Conservation (phyloP, 2,797 vertebrate genomes). For the Acanthurus tractus region DNA sequence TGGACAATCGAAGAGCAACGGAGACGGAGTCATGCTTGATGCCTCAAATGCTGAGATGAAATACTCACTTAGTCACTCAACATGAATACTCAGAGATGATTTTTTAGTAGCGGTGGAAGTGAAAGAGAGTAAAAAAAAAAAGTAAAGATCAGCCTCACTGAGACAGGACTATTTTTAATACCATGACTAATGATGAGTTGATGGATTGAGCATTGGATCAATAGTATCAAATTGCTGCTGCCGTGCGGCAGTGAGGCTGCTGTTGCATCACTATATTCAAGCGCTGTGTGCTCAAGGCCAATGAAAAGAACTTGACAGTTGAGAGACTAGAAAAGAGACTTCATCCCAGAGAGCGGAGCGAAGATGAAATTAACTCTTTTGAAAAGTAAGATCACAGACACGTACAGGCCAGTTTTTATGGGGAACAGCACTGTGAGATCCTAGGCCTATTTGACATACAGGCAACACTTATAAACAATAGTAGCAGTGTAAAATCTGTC, state of each 20-base stretch:
- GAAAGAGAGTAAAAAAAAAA: not conserved
- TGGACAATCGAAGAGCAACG: not conserved
- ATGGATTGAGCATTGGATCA: slow-evolving; percentile 19
- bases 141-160: slow-evolving; percentile 3
- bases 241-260: not conserved
- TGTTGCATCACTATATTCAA: slow-evolving; percentile 34
- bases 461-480: not conserved
- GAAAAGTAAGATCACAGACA: slow-evolving; percentile 20
- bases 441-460: not conserved
- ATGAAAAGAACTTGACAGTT: slow-evolving; percentile 31
- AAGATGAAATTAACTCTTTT: slow-evolving; percentile 17
- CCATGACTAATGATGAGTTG: slow-evolving; percentile 21
- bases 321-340: slow-evolving; percentile 8
- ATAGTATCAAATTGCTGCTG: slow-evolving; percentile 16
- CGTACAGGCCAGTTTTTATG: not conserved
- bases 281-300: slow-evolving; percentile 19
- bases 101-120: not conserved
- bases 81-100: slow-evolving; percentile 1
- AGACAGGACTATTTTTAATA: slow-evolving; percentile 13
- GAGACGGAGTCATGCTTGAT: slow-evolving; percentile 17
- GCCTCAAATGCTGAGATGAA: slow-evolving; percentile 11
- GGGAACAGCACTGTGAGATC: not conserved
- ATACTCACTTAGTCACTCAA: slow-evolving; percentile 7
- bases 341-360: not conserved
- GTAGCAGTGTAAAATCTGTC: too few species aligned